A percentile compares a stretch with the other conserved stretches of the same genome.
phyloP scores from a whole-genome alignment of 1,140 invertebrate species.

The Gryllus bimaculatus region DNA sequence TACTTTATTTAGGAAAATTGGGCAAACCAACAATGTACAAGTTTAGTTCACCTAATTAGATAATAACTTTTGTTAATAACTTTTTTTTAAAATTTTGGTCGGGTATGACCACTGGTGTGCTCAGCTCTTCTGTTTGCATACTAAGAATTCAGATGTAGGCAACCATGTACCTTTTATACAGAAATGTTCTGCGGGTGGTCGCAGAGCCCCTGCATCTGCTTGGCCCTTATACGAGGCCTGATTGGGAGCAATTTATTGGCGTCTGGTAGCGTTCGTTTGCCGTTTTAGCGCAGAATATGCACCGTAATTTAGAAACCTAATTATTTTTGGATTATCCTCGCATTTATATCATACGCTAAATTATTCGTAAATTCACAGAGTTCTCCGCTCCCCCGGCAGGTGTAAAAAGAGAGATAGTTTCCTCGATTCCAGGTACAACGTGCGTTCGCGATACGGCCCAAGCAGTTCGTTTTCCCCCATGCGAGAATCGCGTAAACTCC shows the following conservation, averaged over 20 bases:
- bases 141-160: too few relatives aligned
- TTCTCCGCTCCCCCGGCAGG: neutral
- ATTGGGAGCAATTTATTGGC: neutral
- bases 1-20: too few relatives aligned
- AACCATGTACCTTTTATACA: too few relatives aligned
- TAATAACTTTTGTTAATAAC: too few relatives aligned
- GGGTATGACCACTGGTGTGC: too few relatives aligned
- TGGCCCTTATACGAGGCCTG: neutral
- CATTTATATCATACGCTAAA: neutral
- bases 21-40: too few relatives aligned
- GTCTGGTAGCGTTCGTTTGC: neutral
- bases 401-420: neutral
- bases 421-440: neutral
- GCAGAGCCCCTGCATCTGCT: neutral
- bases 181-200: neutral
- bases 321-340: neutral
- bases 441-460: neutral
- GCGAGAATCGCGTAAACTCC: neutral
- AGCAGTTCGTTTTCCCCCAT: neutral
- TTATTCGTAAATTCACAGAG: neutral
- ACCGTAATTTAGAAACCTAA: neutral
- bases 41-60: too few relatives aligned
- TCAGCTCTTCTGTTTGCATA: too few relatives aligned
- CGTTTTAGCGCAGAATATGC: neutral
- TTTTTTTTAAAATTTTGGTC: too few relatives aligned